Base-by-base conservation (phyloP, 2,888 invertebrate species). In the Lasioglossum pauxillum region DNA sequence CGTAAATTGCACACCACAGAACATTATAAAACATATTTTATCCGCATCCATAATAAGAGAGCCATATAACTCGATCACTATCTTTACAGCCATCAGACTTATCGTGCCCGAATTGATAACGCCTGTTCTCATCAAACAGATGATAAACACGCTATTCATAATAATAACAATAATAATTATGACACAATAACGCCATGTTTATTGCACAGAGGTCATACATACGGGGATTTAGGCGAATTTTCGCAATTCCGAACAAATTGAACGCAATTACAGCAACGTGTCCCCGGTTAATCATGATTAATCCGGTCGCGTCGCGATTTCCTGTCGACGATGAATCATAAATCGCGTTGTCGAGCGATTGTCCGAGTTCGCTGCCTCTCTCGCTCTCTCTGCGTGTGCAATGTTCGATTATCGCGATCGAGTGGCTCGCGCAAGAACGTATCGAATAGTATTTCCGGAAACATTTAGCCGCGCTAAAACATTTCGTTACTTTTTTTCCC, bases 251-350 rank as follows among this genome's bases (percentile, higher is more conserved):
- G 41, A 71, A 41, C 71, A 64, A 72, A 82, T 85, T 76, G 71
- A 69, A 73, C 82, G 74, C 86, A 75, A 79, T 86, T 80, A 80
- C 67, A 60, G 60, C 76, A 75, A 71, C 77, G 84, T 71, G 79
- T 60, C 67, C 76, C 76, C 79, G 76, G 79, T 86, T 86, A 82
- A 85, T 83, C 82, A 60, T 75, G 86, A 87, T 87, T 86, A 83
- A 87, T 86, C 79, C 79, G 78, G 49, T 27, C 53, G 49, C 41
- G 67, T 60, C 57, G 80, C 60, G 80, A 87, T 86, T 87, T 87
- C 83, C 83, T 75, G 80, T 64, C 78, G 80, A 27, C 79, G 87
- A 80, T 82, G 86, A 87, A 80, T 83, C 88, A 80, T 82, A 79
- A 84, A 88, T 88, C 75, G 80, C 38, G 69, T 69, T 69, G 69